Base-by-base conservation (phyloP, 2,797 vertebrate genomes). In the Cossypha heuglini region DNA sequence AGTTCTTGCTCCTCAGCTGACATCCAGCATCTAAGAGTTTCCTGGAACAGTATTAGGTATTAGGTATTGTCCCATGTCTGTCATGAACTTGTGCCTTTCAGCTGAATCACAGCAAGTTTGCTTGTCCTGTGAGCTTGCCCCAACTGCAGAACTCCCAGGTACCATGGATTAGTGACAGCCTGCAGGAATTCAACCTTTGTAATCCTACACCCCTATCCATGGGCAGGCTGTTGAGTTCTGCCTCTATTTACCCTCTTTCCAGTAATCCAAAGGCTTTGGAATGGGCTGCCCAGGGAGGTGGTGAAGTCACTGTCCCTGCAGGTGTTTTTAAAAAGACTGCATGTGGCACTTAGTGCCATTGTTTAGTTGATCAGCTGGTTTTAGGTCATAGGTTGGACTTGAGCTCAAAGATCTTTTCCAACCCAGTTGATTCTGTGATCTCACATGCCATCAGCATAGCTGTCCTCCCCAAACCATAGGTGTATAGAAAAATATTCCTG, bases 71-170 rank as follows among this genome's bases (percentile, higher is more conserved):
- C 5, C 20, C 5, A 1, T 26, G 11, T 54, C 13, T 61, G 11
- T 37, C 58, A 38, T 3, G 18, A 57, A 26, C 24, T 43, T 48
- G 10, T 40, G 20, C 35, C 28, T 55, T 40, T 73, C 31, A 73
- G 78, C 29, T 71, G 61, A 79, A 54, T 61, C 31, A 40, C 24
- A 80, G 24, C 26, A 81, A 45, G 0, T 43, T 43, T 28, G 40
- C 6, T 74, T 57, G 29, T 19, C n/a, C 49, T 45, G 24, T 26
- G 25, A 73, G 15, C 5, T 74, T 20, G 8, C 3, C 57, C 11
- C 0, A 1, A 0, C 42, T 33, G 9, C 2, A 1, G 17, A 88
- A 17, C 29, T 88, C 14, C 26, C 28, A 57, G 21, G 7, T 11
- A 35, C 15, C 51, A 13, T 4, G 16, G 8, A 35, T 64, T 40